phyloP scores from a whole-genome alignment of 2,888 invertebrate species.

The Tridacna gigas region DNA sequence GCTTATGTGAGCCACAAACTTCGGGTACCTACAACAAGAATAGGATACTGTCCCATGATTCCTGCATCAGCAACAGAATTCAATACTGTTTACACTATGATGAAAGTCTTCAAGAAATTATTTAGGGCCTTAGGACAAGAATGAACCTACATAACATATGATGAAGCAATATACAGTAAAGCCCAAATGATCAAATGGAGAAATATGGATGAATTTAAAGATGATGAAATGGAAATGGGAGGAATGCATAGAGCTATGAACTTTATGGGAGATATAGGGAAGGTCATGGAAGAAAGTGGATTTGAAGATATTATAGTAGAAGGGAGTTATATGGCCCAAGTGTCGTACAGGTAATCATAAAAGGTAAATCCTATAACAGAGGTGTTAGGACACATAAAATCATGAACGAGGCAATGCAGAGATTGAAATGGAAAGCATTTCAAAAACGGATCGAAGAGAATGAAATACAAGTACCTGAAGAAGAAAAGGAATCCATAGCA shows the following conservation, averaged over 20 bases:
- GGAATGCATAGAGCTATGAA: conserved; percentile 46
- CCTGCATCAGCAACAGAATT: no score
- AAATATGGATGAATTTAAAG: no score
- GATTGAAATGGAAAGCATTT: conserved; percentile 18
- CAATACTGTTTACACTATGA: no score
- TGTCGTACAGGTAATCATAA: conserved; percentile 22
- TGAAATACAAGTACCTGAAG: background rate
- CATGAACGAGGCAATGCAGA: conserved; percentile 19
- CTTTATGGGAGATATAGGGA: conserved; percentile 36
- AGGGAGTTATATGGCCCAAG: conserved; percentile 27
- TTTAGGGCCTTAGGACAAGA: conserved; percentile 34
- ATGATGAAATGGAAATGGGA: conserved; percentile 42
- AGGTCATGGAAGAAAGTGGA: no score
- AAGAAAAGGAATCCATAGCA: conserved; percentile 1
- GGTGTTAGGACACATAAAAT: conserved; percentile 27
- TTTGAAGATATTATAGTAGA: conserved; percentile 22
- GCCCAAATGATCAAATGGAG: conserved; percentile 51
- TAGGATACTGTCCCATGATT: no score
- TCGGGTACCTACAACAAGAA: no score
- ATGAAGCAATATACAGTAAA: conserved; percentile 53
- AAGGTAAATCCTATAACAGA: conserved; percentile 35
- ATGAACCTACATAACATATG: conserved; percentile 42
- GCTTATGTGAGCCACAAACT: no score
- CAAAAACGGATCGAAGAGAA: conserved; percentile 7
- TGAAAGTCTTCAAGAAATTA: no score